These are phyloP conservation scores for Synanthedon vespiformis DNA, from an alignment of 2,888 invertebrate genomes.

Conservation along the genomic window DNA sequence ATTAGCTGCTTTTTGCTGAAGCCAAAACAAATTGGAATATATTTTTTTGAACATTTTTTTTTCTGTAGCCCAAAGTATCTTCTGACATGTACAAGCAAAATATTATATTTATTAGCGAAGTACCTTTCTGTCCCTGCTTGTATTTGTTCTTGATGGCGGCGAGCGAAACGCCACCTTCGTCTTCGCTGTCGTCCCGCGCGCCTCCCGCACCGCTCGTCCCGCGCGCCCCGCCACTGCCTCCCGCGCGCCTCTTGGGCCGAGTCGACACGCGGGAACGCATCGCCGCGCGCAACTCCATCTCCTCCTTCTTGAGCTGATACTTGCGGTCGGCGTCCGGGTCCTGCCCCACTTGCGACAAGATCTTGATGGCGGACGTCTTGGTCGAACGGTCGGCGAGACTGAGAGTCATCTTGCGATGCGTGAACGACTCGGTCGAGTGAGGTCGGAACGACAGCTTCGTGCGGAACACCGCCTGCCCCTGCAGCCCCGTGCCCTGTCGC, in stretches of 20 bases:
- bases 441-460: conserved; percentile 98
- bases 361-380: conserved; percentile 95
- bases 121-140: conserved; percentile 74
- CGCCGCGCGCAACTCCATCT: conserved; percentile 92
- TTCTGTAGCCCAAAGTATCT: no score
- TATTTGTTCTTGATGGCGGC: conserved; percentile 96
- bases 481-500: conserved; percentile 96
- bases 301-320: conserved; percentile 96
- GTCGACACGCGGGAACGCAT: conserved; percentile 74
- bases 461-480: conserved; percentile 96
- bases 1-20: no score
- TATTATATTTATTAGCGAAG: no score
- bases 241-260: conserved; percentile 58
- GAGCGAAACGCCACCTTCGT: conserved; percentile 91
- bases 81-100: no score
- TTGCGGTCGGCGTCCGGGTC: conserved; percentile 95
- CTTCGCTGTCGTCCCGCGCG: conserved; percentile 89
- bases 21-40: no score
- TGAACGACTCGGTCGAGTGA: conserved; percentile 98
- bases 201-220: conserved; percentile 44
- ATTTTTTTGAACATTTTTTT: no score
- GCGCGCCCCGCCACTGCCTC: conserved; percentile 28
- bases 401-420: conserved; percentile 98
- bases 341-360: conserved; percentile 90
- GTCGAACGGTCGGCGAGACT: conserved; percentile 95